Evolutionary conservation across 2,113 vertebrate genomes (phyloP).

Genomic region (Ciconia boyciana): DNA sequence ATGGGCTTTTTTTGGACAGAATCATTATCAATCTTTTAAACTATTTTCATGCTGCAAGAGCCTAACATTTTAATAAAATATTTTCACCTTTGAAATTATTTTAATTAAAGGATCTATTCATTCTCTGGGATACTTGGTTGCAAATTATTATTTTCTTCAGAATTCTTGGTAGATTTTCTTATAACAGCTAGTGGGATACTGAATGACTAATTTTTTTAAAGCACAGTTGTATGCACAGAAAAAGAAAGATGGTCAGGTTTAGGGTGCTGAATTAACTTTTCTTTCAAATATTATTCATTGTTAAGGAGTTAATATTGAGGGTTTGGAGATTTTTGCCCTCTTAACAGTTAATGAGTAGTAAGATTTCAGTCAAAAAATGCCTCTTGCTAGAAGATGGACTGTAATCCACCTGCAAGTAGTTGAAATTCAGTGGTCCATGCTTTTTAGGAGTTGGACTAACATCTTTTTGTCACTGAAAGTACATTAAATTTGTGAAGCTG

Average conservation of each 20-base stretch:
- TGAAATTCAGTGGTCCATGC: background rate
- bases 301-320: background rate
- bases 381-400: background rate
- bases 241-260: background rate
- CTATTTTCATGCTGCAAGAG: background rate
- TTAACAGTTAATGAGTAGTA: background rate
- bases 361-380: background rate
- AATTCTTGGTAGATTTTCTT: background rate
- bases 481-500: slow-evolving; percentile 51
- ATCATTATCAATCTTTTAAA: background rate
- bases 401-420: background rate
- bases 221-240: background rate
- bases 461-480: background rate
- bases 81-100: background rate
- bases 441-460: background rate
- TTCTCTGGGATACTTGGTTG: background rate
- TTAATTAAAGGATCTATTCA: background rate
- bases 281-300: background rate
- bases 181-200: background rate
- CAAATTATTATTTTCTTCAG: background rate
- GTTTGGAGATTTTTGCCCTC: background rate
- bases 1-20: background rate
- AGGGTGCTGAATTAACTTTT: background rate
- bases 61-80: background rate
- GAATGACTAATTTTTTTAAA: background rate